Base-by-base conservation (phyloP, 2,797 vertebrate species). In the Rhincodon typus region DNA sequence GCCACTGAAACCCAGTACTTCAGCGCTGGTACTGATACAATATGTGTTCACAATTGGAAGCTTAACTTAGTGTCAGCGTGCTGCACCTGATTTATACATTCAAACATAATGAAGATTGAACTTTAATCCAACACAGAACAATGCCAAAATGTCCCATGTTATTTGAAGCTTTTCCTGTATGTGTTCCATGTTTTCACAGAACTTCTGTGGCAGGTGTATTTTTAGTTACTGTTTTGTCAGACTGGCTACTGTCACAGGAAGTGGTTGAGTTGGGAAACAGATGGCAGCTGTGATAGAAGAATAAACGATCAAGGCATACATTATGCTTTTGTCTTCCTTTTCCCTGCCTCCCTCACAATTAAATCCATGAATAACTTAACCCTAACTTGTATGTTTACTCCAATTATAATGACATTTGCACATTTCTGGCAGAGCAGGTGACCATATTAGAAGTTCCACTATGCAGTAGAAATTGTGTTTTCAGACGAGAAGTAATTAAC, bases 221-320 rank as follows among this genome's bases (percentile, higher is more conserved):
- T 95, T 74, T 95, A 95, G 94, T 95, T 7, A 34, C 94, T 95
- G 70, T 69, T 95, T 95, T 77, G 46, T 95, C 46, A 53, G 94
- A 95, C 94, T 30, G 70, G 94, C 94, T 53, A 53, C 70, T 77
- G 94, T 57, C 96, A 96, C 97, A 98, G 98, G 97, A 98, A 98
- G 95, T 96, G 77, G 96, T 96, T 96, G 77, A 87, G 96, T 2
- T 77, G 96, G 97, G 98, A 98, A 98, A 97, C 98, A 98, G 97
- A 98, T 98, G 98, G 96, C 67, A 96, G 96, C 96, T 25, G 96
- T 97, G 97, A 98, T 98, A 97, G 96, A 96, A 96, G 96, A 97
- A 46, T 53, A 74, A 95, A 95, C 3, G 94, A 77, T 72, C 42
- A 95, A 95, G 69, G 27, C 94, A 72, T 95, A 46, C 17, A 50